Conservation (phyloP, 2,113 vertebrate genomes). For the Bucco capensis region DNA sequence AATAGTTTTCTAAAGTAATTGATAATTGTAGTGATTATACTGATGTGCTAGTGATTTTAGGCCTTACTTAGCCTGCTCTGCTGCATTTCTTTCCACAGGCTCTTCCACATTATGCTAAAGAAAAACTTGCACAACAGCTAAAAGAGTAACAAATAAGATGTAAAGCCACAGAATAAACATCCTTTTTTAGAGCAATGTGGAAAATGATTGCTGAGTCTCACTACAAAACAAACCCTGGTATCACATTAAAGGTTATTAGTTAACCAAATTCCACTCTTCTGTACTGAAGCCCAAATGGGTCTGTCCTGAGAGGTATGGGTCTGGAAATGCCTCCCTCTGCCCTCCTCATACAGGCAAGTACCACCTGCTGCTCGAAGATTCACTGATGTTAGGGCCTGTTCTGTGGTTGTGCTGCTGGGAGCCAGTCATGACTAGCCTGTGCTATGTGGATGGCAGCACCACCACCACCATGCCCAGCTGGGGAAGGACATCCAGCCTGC, state of each 20-base stretch:
- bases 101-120: not conserved
- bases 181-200: not conserved
- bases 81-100: not conserved
- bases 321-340: not conserved
- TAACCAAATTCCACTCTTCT: not conserved
- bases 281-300: not conserved
- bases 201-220: not conserved
- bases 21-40: not conserved
- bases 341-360: not conserved
- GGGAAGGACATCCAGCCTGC: not conserved
- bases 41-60: not conserved
- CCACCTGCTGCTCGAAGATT: not conserved
- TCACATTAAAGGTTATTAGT: not conserved
- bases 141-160: not conserved
- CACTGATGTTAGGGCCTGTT: rapidly evolving
- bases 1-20: not conserved
- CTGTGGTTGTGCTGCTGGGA: not conserved
- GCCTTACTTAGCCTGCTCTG: not conserved
- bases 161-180: not conserved
- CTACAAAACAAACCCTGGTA: not conserved
- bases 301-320: rapidly evolving
- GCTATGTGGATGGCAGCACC: not conserved
- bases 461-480: no score
- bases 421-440: not conserved
- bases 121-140: not conserved